phyloP scores from a whole-genome alignment of 2,113 vertebrate genomes.

The Dicentrarchus labrax region DNA sequence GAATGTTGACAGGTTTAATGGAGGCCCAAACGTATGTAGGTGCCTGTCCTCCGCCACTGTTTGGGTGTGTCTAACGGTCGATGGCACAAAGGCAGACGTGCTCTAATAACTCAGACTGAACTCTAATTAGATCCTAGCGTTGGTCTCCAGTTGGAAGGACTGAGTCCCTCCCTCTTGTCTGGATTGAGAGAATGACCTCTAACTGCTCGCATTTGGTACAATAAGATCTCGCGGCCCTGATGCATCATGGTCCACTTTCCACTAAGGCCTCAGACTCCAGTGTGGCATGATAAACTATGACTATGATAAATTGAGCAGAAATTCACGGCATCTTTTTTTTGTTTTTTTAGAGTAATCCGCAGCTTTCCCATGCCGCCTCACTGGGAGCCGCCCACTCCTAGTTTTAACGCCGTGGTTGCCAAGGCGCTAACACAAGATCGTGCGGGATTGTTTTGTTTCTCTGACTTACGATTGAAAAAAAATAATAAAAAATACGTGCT shows the following conservation, averaged over 20 bases:
- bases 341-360: neutral
- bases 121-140: conserved; percentile 75
- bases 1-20: conserved; percentile 38
- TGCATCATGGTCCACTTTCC: conserved; percentile 5
- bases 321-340: neutral
- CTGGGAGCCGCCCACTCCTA: neutral
- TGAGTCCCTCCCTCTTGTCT: conserved; percentile 33
- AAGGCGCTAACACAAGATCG: conserved; percentile 36
- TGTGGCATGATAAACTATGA: neutral
- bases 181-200: conserved; percentile 42
- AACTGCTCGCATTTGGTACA: conserved; percentile 14
- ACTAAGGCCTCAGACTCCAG: neutral
- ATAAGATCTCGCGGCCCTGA: neutral
- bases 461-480: conserved; percentile 43
- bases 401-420: conserved; percentile 3
- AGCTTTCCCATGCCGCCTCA: conserved; percentile 9
- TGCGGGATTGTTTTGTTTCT: conserved; percentile 72
- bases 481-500: conserved; percentile 53
- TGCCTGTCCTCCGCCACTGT: conserved; percentile 29
- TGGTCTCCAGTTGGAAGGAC: conserved; percentile 39
- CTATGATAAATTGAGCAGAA: neutral
- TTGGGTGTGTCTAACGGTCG: conserved; percentile 62
- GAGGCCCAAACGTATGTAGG: conserved; percentile 48
- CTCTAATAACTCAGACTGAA: conserved; percentile 80
- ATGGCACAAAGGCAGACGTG: conserved; percentile 69